Evolutionary conservation across 2,888 invertebrate species (phyloP), one percentile per base, ranked within the genome.

Genomic region (Drosophila phalerata): DNA sequence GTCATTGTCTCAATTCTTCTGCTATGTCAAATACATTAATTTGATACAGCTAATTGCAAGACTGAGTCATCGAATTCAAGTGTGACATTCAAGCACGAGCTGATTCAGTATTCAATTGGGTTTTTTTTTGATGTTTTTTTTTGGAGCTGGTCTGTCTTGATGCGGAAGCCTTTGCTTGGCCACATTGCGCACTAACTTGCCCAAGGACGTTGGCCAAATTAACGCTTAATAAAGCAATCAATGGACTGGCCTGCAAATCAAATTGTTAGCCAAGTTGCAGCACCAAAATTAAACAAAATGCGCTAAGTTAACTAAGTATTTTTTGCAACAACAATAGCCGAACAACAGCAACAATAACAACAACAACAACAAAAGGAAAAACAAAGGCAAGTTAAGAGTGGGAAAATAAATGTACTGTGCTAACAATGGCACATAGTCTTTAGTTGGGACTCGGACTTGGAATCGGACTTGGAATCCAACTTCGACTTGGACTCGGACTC

Each of bases 221-320:
- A 90, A 80, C 89, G 78, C 81, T 84, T 88, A 90, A 90, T 85
- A 85, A 85, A 90, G 85, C 85, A 90, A 85, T 85, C 90, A 85
- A 69, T 55, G 42, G 42, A 72, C 43, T 70, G 72, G 79, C 65
- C 74, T 74, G 87, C 89, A 85, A 90, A 84, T 88, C 85, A 86
- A 90, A 86, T 86, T 88, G 85, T 81, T 73, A 77, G 73, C 87
- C 51, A 53, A 73, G 51, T 75, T 38, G 47, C 67, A 77, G 84
- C 63, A 66, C 71, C 77, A 69, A 89, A 81, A 78, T 84, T 89
- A 76, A 79, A 68, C 72, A 85, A 86, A 85, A 73, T 87, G 81
- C 79, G 89, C 85, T 81, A 89, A 85, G 88, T 90, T 90, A 85
- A 88, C 89, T 72, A 84, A 76, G 55, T 56, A 72, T 75, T 78